phyloP scores from a whole-genome alignment of 1,140 invertebrate species.

The Teleogryllus occipitalis region DNA sequence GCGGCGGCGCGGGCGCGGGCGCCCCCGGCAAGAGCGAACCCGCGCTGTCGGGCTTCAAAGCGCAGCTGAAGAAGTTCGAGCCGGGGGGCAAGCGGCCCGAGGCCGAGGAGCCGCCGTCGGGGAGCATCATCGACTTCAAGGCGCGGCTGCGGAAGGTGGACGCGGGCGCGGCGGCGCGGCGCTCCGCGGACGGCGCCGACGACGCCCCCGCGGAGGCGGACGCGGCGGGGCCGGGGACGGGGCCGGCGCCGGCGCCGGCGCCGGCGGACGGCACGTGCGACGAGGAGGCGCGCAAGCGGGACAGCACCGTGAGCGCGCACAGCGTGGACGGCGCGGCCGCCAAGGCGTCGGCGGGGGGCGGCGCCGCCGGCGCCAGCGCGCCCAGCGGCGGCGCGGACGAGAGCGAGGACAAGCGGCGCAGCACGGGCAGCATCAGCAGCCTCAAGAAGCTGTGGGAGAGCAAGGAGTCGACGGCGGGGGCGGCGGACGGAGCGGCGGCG shows the following conservation, averaged over 20 bases:
- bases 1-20: background rate
- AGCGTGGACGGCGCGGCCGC: constrained; percentile 29
- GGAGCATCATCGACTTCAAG: constrained; percentile 73
- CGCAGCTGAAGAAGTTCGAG: constrained; percentile 60
- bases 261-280: constrained; percentile 11
- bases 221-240: constrained; percentile 33
- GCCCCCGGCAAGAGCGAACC: constrained; percentile 18
- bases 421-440: constrained; percentile 86
- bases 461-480: constrained; percentile 42
- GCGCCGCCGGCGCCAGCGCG: background rate
- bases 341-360: background rate
- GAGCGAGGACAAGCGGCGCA: constrained; percentile 75
- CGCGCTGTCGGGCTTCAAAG: constrained; percentile 42
- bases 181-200: constrained; percentile 39
- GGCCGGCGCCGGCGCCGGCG: background rate
- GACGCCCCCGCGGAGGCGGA: constrained; percentile 25
- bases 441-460: constrained; percentile 88
- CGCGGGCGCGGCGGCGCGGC: constrained; percentile 30
- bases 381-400: constrained; percentile 43
- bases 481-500: constrained; percentile 33
- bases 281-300: constrained; percentile 31
- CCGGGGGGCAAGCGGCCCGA: constrained; percentile 37
- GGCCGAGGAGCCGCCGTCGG: constrained; percentile 33
- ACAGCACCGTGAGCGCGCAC: constrained; percentile 33
- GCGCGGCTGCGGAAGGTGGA: constrained; percentile 76